Evolutionary conservation across 2,797 vertebrate genomes (phyloP).

Genomic region (Periophthalmus magnuspinnatus): DNA sequence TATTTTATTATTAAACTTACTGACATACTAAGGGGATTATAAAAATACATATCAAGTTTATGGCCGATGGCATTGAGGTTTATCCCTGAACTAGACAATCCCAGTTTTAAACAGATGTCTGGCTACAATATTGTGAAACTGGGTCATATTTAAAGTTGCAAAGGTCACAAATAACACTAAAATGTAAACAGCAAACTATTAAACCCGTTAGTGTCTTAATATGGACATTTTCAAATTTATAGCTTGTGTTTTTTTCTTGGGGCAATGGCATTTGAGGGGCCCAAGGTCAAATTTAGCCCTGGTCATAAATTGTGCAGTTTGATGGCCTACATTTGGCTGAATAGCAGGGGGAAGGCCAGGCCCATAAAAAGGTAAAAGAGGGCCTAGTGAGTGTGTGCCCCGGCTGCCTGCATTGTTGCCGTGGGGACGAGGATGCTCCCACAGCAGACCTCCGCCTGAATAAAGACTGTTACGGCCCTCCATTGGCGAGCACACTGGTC

Average conservation of each 20-base stretch:
- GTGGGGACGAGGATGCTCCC: slow-evolving; percentile 64
- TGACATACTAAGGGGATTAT: neutral
- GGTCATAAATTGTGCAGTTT: slow-evolving; percentile 81
- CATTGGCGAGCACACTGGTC: slow-evolving; percentile 60
- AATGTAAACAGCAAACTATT: slow-evolving; percentile 28
- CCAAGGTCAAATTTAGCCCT: slow-evolving; percentile 83
- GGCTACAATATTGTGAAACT: neutral
- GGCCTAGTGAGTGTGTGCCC: slow-evolving; percentile 62
- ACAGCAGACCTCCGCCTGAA: slow-evolving; percentile 68
- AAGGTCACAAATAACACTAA: slow-evolving; percentile 23
- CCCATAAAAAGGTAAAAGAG: slow-evolving; percentile 81
- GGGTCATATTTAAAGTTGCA: slow-evolving; percentile 12
- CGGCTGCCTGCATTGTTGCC: slow-evolving; percentile 75
- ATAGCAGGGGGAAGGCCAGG: slow-evolving; percentile 80
- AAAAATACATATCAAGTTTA: neutral
- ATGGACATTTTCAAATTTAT: slow-evolving; percentile 51
- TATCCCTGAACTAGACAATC: neutral
- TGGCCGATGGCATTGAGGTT: neutral
- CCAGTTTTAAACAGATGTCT: neutral
- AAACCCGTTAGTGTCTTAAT: slow-evolving; percentile 42
- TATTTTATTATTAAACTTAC: neutral
- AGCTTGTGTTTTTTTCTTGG: slow-evolving; percentile 45
- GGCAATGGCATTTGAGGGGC: slow-evolving; percentile 72
- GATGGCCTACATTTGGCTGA: slow-evolving; percentile 81
- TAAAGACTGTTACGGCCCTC: slow-evolving; percentile 70